phyloP scores from a whole-genome alignment of 2,113 vertebrate species.

The Taurulus bubalis region DNA sequence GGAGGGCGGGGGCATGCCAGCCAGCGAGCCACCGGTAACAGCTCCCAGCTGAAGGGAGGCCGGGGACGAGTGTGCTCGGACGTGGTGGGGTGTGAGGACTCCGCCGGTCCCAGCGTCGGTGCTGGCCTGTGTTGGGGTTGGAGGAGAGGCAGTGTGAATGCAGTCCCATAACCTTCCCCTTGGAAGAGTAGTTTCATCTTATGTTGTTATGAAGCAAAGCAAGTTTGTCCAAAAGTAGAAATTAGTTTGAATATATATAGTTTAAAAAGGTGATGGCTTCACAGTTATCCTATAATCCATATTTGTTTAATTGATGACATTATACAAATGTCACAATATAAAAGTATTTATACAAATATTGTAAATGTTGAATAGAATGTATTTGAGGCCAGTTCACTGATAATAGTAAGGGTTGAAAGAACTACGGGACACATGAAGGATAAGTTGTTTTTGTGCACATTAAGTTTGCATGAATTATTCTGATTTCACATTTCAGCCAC shows the following conservation, averaged over 20 bases:
- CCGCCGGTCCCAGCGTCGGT: conserved; percentile 93
- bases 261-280: neutral
- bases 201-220: neutral
- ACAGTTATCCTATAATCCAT: neutral
- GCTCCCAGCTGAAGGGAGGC: conserved; percentile 94
- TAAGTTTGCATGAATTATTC: neutral
- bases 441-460: neutral
- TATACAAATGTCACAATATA: neutral
- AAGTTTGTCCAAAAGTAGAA: neutral
- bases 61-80: conserved; percentile 96
- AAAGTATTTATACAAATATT: neutral
- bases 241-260: neutral
- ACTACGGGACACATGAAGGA: neutral
- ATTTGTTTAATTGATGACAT: too few relatives aligned
- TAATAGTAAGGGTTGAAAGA: neutral
- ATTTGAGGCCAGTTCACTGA: neutral
- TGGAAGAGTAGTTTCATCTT: neutral
- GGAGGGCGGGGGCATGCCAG: conserved; percentile 86
- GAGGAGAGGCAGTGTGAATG: neutral
- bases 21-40: conserved; percentile 87
- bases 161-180: neutral
- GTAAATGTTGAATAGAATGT: too few relatives aligned
- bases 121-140: conserved; percentile 86
- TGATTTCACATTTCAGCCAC: conserved; percentile 11
- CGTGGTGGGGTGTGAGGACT: conserved; percentile 92